Percentiles rank a stretch among this genome's conserved stretches.
Evolutionary conservation across 2,888 invertebrate species (phyloP).

Genomic region (Cheilosia vulpina): DNA sequence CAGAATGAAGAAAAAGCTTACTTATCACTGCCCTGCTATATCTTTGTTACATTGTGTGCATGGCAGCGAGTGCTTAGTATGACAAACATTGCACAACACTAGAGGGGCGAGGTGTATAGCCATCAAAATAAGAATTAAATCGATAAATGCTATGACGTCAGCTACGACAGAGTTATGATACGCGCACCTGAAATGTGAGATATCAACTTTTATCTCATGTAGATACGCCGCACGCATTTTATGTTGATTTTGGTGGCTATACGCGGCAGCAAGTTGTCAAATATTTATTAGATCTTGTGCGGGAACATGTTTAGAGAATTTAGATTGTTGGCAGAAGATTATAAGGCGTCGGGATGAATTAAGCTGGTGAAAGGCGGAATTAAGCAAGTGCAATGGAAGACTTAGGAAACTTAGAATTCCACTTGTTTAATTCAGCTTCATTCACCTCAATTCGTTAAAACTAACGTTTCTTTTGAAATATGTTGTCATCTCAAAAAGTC

Average conservation of each 20-base stretch:
- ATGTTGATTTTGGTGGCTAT: not conserved
- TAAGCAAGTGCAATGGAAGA: not conserved
- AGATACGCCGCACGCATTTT: not conserved
- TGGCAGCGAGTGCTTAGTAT: slow-evolving; percentile 35
- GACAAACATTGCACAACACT: slow-evolving; percentile 35
- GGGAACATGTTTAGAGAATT: not conserved
- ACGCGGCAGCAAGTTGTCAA: not conserved
- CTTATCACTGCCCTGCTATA: slow-evolving; percentile 39
- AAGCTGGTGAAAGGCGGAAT: not conserved
- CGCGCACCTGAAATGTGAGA: not conserved
- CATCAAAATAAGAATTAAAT: slow-evolving; percentile 11
- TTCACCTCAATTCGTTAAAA: too few relatives aligned
- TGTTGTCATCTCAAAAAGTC: too few relatives aligned
- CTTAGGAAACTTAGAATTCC: not conserved
- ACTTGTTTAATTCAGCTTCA: too few relatives aligned
- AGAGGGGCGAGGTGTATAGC: slow-evolving; percentile 6
- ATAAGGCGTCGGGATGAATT: not conserved
- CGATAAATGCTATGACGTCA: slow-evolving; percentile 36
- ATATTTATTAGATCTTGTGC: not conserved
- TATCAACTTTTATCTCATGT: not conserved
- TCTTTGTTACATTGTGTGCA: slow-evolving; percentile 36
- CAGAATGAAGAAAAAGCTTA: slow-evolving; percentile 4
- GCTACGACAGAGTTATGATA: not conserved
- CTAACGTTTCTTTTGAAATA: too few relatives aligned
- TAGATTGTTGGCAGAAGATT: not conserved